These are phyloP conservation scores for Platycheirus albimanus DNA, from an alignment of 2,888 invertebrate genomes.

Conservation along the genomic window DNA sequence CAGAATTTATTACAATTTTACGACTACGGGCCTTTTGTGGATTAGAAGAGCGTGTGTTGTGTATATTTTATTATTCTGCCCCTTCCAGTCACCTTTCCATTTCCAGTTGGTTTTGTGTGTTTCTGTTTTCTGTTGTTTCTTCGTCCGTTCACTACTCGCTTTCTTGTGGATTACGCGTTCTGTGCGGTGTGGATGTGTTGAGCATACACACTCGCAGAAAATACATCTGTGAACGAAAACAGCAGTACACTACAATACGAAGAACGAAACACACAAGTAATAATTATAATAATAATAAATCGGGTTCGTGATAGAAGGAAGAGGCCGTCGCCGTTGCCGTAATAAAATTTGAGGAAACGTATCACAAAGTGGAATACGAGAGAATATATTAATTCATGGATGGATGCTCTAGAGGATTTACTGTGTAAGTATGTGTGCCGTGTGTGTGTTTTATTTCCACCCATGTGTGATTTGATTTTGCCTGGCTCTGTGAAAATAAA, in stretches of 20 bases:
- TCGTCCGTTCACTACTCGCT: constrained; percentile 56
- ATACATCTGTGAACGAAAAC: constrained; percentile 64
- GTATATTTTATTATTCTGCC: constrained; percentile 66
- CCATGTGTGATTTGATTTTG: no score
- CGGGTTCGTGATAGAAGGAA: constrained; percentile 60
- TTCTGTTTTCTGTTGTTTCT: constrained; percentile 11
- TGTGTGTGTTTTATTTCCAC: constrained; percentile 29
- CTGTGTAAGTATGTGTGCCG: constrained; percentile 67
- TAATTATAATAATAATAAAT: constrained; percentile 69
- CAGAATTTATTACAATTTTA: constrained; percentile 75
- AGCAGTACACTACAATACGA: no score
- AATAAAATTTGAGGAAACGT: constrained; percentile 8
- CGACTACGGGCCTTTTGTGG: constrained; percentile 69
- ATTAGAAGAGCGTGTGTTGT: constrained; percentile 53
- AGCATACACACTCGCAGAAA: constrained; percentile 58
- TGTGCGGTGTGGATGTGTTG: constrained; percentile 62
- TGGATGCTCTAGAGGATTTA: constrained; percentile 72
- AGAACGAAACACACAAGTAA: constrained; percentile 24
- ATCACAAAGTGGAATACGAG: constrained; percentile 20
- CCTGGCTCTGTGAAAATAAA: constrained; percentile 23
- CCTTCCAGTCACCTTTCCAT: constrained; percentile 30
- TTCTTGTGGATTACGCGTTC: constrained; percentile 73
- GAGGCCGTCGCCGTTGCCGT: no score
- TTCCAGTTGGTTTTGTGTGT: constrained; percentile 28
- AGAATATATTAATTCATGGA: constrained; percentile 73